Evolutionary conservation across 2,797 vertebrate genomes (phyloP).

Genomic region (Pangasius djambal): DNA sequence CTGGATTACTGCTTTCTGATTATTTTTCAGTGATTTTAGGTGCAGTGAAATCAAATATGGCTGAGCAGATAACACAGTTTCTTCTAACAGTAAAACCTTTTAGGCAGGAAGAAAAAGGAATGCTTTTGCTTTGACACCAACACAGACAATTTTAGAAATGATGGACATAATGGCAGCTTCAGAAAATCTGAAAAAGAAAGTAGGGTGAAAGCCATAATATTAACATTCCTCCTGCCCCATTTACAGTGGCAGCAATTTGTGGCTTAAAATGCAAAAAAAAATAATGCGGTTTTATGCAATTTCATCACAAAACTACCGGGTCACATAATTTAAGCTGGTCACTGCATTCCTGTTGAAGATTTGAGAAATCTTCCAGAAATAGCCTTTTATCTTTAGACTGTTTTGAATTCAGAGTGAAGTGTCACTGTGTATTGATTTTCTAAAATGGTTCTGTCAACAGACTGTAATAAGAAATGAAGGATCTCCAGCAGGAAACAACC

Average conservation of each 20-base stretch:
- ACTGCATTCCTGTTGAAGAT: neutral
- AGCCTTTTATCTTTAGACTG: neutral
- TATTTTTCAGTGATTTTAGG: neutral
- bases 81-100: neutral
- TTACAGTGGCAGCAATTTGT: neutral
- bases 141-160: neutral
- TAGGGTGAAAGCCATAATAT: neutral
- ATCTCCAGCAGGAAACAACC: constrained; percentile 13
- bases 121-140: neutral
- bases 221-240: neutral
- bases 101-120: neutral
- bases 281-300: neutral
- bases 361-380: neutral
- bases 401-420: neutral
- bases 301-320: neutral
- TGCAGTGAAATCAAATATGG: neutral
- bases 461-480: constrained; percentile 26
- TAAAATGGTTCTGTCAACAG: constrained; percentile 25
- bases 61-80: neutral
- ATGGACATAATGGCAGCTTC: neutral
- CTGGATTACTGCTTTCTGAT: neutral
- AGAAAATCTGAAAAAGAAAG: neutral
- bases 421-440: constrained; percentile 16
- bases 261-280: neutral
- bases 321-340: neutral